Evolutionary conservation across 1,140 invertebrate genomes (phyloP).

Genomic region (Eupristina koningsbergeri): DNA sequence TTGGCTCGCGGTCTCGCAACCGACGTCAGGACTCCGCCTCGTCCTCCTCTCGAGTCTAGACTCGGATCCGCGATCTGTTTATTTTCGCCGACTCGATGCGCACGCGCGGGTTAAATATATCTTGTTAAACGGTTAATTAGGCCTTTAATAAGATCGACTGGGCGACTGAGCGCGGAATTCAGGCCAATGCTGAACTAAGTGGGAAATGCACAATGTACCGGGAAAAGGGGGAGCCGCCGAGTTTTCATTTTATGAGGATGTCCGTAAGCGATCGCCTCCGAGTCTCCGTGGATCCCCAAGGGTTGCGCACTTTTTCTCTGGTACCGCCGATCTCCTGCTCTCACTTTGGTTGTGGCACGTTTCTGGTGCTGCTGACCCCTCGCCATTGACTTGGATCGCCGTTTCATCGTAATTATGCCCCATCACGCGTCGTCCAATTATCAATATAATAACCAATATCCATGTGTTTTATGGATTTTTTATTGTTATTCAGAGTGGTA

Average conservation of each 20-base stretch:
- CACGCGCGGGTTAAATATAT: constrained; percentile 63
- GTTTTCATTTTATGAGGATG: constrained; percentile 19
- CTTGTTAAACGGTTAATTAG: constrained; percentile 70
- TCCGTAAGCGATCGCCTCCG: neutral
- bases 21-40: neutral
- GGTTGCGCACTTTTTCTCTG: neutral
- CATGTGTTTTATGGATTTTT: neutral
- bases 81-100: constrained; percentile 7
- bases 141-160: constrained; percentile 65
- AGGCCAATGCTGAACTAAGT: constrained; percentile 31
- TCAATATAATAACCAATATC: too few relatives aligned
- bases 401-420: too few relatives aligned
- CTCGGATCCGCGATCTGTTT: constrained; percentile 40
- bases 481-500: too few relatives aligned
- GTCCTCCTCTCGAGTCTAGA: constrained; percentile 19
- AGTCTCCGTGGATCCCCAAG: neutral
- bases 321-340: neutral
- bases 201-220: constrained; percentile 41
- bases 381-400: too few relatives aligned
- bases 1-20: too few relatives aligned
- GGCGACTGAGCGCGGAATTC: constrained; percentile 41
- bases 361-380: too few relatives aligned
- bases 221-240: neutral
- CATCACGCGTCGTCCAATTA: too few relatives aligned
- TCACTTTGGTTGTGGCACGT: neutral